Percentiles rank a stretch among this genome's conserved stretches.
phyloP scores from a whole-genome alignment of 2,888 invertebrate species.

The Metellina segmentata region DNA sequence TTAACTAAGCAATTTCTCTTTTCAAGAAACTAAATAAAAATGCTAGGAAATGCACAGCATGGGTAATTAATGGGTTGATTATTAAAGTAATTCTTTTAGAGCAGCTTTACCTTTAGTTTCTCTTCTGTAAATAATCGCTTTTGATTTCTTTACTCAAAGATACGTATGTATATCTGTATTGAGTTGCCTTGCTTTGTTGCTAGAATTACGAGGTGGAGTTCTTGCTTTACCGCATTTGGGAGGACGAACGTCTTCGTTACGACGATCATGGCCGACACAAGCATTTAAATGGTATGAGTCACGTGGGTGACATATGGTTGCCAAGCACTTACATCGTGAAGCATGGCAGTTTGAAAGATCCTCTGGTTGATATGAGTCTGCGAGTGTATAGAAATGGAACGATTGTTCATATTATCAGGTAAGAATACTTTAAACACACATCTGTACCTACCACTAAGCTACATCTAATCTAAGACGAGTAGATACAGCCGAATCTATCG shows the following conservation, averaged over 20 bases:
- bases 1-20: too few species aligned
- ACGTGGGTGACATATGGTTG: constrained; percentile 94
- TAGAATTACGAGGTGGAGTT: constrained; percentile 96
- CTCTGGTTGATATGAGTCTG: constrained; percentile 94
- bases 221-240: constrained; percentile 95
- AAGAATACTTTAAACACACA: constrained; percentile 8
- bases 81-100: too few species aligned
- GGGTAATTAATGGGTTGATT: too few species aligned
- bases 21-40: too few species aligned
- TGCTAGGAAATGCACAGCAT: too few species aligned
- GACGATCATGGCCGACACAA: constrained; percentile 87
- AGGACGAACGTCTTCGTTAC: constrained; percentile 92
- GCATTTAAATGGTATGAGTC: constrained; percentile 94
- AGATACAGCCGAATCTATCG: background rate
- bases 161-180: too few species aligned
- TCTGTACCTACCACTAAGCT: background rate
- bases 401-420: constrained; percentile 92
- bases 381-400: constrained; percentile 95
- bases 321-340: constrained; percentile 97
- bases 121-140: too few species aligned
- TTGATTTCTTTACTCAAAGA: too few species aligned
- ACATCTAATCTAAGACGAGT: background rate
- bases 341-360: constrained; percentile 95
- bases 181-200: background rate
- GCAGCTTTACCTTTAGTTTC: too few species aligned